phyloP scores from a whole-genome alignment of 1,140 invertebrate species.

The Meloidogyne exigua region DNA sequence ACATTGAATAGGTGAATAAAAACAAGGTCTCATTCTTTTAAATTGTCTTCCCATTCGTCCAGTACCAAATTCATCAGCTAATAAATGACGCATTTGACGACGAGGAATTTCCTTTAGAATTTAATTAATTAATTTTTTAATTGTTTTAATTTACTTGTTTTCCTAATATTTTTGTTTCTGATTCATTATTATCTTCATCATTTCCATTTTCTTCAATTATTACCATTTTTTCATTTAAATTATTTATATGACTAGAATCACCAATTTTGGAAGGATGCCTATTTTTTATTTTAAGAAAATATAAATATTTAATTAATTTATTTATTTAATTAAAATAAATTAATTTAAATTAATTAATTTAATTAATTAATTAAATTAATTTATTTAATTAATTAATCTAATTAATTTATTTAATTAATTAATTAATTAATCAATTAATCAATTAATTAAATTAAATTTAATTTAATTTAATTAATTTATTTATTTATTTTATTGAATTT shows the following conservation, averaged over 20 bases:
- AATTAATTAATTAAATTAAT: too few species aligned
- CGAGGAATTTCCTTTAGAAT: conserved; percentile 12
- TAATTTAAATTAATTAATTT: too few species aligned
- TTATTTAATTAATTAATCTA: too few species aligned
- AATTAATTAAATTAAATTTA: too few species aligned
- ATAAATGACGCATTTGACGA: conserved; percentile 23
- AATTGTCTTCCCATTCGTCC: conserved; percentile 16
- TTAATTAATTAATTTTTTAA: too few species aligned
- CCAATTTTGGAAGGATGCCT: background rate
- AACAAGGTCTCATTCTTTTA: conserved; percentile 34
- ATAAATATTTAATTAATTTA: too few species aligned
- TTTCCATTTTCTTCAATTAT: conserved; percentile 8
- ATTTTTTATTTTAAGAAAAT: background rate
- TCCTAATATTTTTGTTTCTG: background rate
- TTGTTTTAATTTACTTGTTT: background rate
- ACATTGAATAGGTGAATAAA: conserved; percentile 37
- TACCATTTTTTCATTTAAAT: background rate
- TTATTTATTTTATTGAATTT: background rate
- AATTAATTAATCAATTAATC: too few species aligned
- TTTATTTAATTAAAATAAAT: too few species aligned
- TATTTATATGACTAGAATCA: background rate
- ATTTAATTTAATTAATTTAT: too few species aligned
- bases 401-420: too few species aligned
- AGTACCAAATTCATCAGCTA: conserved; percentile 17
- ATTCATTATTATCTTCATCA: background rate